These are phyloP conservation scores for Drosophila pruinosa DNA, from an alignment of 1,140 invertebrate genomes.

Conservation along the genomic window DNA sequence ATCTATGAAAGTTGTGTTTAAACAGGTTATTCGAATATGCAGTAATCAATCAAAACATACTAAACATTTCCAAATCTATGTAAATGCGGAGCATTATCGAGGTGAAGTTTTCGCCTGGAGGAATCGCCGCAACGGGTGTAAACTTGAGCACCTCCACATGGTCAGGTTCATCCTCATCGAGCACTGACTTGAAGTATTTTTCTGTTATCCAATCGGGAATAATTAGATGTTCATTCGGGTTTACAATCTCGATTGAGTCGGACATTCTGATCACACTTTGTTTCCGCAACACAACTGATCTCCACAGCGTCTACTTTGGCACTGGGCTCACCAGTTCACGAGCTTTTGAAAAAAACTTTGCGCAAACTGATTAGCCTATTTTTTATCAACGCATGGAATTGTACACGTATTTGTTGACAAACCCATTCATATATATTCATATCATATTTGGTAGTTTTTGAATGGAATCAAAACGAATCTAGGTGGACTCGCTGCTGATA, in stretches of 20 bases:
- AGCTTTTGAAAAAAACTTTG: neutral
- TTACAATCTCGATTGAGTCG: conserved; percentile 37
- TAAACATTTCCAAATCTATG: conserved; percentile 59
- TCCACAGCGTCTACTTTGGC: neutral
- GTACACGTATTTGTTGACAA: neutral
- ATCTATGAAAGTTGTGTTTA: conserved; percentile 24
- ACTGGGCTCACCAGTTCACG: neutral
- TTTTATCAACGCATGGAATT: conserved; percentile 11
- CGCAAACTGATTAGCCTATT: neutral
- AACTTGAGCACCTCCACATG: conserved; percentile 62
- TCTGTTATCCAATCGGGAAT: conserved; percentile 83
- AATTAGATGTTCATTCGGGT: conserved; percentile 63
- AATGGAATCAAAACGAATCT: neutral
- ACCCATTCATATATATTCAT: neutral
- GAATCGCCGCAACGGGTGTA: conserved; percentile 63
- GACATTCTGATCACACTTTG: neutral
- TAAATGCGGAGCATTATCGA: conserved; percentile 66
- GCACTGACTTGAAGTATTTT: conserved; percentile 78
- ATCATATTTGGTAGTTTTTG: neutral
- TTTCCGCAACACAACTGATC: neutral
- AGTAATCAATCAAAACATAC: conserved; percentile 4
- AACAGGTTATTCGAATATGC: neutral
- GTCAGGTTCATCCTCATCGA: conserved; percentile 79
- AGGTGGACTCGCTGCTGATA: neutral
- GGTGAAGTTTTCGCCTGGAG: conserved; percentile 68